Percentiles rank a stretch among this genome's conserved stretches.
phyloP scores from a whole-genome alignment of 53 echinoderm and acorn worm species.

The Temnopleurus reevesii region DNA sequence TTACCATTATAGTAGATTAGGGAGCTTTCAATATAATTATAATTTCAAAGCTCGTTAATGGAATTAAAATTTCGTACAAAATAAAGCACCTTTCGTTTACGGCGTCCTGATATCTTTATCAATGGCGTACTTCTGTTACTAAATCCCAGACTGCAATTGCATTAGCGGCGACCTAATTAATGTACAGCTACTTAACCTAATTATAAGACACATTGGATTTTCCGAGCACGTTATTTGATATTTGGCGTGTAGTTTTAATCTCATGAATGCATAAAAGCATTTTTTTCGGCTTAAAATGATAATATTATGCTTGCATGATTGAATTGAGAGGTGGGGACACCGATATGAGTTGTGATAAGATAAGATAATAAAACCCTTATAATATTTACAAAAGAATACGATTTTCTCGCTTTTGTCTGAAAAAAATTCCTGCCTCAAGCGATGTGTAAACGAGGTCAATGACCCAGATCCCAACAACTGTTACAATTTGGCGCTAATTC shows the following conservation, averaged over 20 bases:
- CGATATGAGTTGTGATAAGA: not conserved
- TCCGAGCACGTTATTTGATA: not conserved
- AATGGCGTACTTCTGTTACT: not conserved
- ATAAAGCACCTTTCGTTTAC: no score
- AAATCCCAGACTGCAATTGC: not conserved
- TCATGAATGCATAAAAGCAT: not conserved
- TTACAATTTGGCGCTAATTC: slow-evolving; percentile 4
- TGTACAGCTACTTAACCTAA: slow-evolving; percentile 16
- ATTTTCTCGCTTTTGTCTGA: not conserved
- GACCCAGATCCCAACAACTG: slow-evolving; percentile 20
- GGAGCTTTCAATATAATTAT: no score
- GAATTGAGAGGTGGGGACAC: not conserved
- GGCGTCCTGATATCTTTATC: no score
- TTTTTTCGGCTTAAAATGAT: not conserved
- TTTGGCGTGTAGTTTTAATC: not conserved
- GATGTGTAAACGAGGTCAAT: not conserved
- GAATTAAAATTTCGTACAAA: no score
- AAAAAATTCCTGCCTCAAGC: slow-evolving; percentile 12
- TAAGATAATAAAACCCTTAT: not conserved
- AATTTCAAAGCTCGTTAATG: no score
- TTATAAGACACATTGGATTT: not conserved
- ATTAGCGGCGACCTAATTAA: slow-evolving; percentile 8
- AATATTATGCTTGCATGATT: not conserved
- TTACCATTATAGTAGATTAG: no score
- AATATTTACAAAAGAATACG: not conserved